phyloP scores from a whole-genome alignment of 2,113 vertebrate genomes.

The Phainopepla nitens region DNA sequence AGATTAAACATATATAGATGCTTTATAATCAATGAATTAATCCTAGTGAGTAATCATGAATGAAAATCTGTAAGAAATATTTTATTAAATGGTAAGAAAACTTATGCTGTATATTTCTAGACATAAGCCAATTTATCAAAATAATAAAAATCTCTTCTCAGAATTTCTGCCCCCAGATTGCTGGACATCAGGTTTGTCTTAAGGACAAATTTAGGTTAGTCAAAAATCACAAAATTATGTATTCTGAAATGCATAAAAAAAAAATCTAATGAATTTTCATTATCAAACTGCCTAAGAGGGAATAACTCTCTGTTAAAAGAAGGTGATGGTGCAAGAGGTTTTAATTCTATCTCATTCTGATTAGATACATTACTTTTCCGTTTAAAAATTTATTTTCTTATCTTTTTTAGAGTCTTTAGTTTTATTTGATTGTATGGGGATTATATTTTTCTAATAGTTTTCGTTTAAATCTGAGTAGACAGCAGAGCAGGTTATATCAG shows the following conservation, averaged over 20 bases:
- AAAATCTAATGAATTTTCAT: background rate
- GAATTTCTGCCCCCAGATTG: background rate
- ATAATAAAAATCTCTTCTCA: background rate
- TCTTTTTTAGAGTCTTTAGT: background rate
- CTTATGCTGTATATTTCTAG: background rate
- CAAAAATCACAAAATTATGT: background rate
- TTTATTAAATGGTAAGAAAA: background rate
- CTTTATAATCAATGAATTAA: background rate
- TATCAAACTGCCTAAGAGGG: background rate
- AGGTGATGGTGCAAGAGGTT: background rate
- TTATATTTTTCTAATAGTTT: background rate
- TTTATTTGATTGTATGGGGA: background rate
- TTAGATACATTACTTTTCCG: rapidly evolving
- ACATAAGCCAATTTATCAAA: background rate
- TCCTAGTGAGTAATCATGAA: background rate
- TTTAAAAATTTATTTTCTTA: background rate
- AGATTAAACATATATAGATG: background rate
- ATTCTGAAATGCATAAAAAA: background rate
- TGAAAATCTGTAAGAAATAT: background rate
- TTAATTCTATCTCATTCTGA: background rate
- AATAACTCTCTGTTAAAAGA: background rate
- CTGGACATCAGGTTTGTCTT: background rate
- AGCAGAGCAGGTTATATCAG: background rate
- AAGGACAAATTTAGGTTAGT: background rate
- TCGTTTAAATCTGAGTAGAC: background rate